Evolutionary conservation across 2,113 vertebrate genomes (phyloP).

Genomic region (Lepus timidus): DNA sequence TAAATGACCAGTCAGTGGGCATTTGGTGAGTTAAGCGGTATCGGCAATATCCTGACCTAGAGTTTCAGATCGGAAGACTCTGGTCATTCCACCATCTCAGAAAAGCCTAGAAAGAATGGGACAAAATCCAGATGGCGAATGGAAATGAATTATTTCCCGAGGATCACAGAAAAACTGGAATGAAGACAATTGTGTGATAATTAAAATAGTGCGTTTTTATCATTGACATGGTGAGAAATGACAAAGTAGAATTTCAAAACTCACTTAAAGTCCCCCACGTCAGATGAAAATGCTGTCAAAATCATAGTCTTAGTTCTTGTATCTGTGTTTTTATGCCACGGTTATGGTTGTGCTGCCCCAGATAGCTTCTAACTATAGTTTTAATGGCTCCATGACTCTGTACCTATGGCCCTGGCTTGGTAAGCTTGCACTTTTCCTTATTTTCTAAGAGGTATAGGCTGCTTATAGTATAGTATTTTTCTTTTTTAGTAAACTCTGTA

Average conservation of each 20-base stretch:
- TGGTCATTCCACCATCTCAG: background rate
- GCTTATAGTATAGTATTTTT: background rate
- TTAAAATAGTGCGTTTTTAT: constrained; percentile 46
- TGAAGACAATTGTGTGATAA: background rate
- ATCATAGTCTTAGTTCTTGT: background rate
- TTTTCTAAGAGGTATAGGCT: constrained; percentile 7
- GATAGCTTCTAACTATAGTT: background rate
- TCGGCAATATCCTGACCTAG: background rate
- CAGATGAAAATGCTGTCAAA: background rate
- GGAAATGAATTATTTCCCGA: background rate
- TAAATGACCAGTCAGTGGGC: background rate
- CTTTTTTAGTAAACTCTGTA: background rate
- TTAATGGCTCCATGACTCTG: background rate
- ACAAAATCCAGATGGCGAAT: background rate
- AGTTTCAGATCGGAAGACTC: background rate
- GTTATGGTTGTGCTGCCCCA: background rate
- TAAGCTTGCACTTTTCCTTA: background rate
- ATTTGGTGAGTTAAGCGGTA: background rate
- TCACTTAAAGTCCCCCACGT: background rate
- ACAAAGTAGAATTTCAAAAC: constrained; percentile 40
- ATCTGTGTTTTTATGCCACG: background rate
- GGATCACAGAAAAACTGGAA: background rate
- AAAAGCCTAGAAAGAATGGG: background rate
- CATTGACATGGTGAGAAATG: background rate
- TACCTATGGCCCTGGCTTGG: background rate